Evolutionary conservation across 2,113 vertebrate genomes (phyloP).

Genomic region (Recurvirostra avosetta): DNA sequence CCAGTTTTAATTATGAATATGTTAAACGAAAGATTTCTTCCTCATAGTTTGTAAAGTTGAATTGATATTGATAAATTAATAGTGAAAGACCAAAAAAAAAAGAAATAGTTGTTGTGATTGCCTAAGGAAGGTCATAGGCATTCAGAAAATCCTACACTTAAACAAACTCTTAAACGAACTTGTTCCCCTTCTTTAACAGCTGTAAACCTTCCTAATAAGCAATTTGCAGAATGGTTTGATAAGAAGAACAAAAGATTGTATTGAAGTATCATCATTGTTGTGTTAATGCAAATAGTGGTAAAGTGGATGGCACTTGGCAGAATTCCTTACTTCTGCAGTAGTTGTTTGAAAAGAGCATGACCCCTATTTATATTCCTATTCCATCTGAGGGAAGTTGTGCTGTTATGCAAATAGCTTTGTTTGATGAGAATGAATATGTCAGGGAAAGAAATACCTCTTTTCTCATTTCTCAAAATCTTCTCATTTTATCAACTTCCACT

Average conservation of each 20-base stretch:
- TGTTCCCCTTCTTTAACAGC: background rate
- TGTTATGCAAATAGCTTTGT: background rate
- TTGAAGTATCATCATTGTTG: background rate
- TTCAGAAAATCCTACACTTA: background rate
- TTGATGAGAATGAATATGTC: background rate
- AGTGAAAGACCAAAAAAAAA: background rate
- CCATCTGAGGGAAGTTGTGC: background rate
- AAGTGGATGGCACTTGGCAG: background rate
- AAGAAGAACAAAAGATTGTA: background rate
- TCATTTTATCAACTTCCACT: background rate
- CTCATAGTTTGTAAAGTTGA: background rate
- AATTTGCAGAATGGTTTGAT: background rate
- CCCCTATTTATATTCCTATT: background rate
- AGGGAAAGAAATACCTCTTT: background rate
- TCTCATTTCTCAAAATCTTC: background rate
- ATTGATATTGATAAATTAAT: background rate
- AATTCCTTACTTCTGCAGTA: background rate
- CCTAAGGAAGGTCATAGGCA: background rate
- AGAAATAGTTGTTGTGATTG: background rate
- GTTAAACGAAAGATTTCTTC: background rate
- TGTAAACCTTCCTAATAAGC: background rate
- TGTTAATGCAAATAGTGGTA: background rate
- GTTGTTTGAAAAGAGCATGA: background rate
- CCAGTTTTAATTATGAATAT: background rate
- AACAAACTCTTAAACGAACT: background rate